Evolutionary conservation across 2,797 vertebrate species (phyloP).

Genomic region (Poeciliopsis infans): DNA sequence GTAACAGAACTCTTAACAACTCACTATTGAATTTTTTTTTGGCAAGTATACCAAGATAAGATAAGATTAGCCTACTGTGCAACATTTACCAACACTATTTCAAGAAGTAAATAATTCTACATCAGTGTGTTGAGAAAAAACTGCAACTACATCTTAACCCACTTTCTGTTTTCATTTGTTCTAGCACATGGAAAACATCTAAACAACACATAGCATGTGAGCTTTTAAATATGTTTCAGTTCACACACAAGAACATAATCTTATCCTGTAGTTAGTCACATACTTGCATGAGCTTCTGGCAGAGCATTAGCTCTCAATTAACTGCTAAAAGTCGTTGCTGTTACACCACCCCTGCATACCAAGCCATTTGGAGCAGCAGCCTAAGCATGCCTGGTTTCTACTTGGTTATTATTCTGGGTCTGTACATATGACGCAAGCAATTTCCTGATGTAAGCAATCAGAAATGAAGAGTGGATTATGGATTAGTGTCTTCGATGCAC

Average conservation of each 20-base stretch:
- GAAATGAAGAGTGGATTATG: constrained; percentile 80
- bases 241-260: neutral
- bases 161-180: neutral
- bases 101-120: neutral
- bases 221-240: neutral
- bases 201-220: neutral
- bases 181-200: neutral
- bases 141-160: neutral
- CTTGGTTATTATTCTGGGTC: constrained; percentile 68
- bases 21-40: neutral
- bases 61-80: neutral
- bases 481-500: constrained; percentile 74
- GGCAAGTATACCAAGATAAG: neutral
- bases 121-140: neutral
- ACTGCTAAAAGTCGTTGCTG: constrained; percentile 45
- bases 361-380: constrained; percentile 50
- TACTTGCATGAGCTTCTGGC: constrained; percentile 43
- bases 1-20: neutral
- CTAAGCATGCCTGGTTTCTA: constrained; percentile 51
- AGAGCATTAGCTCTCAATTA: constrained; percentile 64
- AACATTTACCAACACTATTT: neutral
- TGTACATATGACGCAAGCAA: constrained; percentile 73
- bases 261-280: constrained; percentile 19
- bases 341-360: constrained; percentile 57
- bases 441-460: constrained; percentile 80